Evolutionary conservation across 2,113 vertebrate genomes (phyloP).

Genomic region (Columba livia): DNA sequence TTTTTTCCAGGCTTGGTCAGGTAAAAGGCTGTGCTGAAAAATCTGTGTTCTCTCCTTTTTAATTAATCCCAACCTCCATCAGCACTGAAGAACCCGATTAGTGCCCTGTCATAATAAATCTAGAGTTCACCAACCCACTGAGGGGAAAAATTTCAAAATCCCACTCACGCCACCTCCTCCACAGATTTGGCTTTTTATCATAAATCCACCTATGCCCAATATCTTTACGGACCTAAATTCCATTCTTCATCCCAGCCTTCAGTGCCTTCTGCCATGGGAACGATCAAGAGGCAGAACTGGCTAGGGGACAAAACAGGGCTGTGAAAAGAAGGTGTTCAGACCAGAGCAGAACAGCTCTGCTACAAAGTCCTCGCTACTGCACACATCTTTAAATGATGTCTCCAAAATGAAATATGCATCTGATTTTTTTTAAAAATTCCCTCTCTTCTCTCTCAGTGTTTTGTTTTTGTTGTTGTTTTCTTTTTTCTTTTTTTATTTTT

Average conservation of each 20-base stretch:
- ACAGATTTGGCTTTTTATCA: background rate
- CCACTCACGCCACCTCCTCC: background rate
- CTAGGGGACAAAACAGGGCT: background rate
- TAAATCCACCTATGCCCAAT: background rate
- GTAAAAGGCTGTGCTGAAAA: background rate
- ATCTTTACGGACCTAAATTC: background rate
- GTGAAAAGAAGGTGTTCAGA: background rate
- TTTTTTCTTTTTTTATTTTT: background rate
- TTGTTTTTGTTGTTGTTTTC: too few species aligned
- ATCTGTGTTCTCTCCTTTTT: background rate
- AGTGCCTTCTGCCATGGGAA: background rate
- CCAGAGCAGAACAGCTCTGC: background rate
- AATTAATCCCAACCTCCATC: background rate
- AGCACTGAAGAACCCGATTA: background rate
- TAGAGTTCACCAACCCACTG: background rate
- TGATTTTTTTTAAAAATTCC: background rate
- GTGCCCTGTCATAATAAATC: background rate
- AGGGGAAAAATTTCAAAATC: background rate
- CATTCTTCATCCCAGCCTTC: background rate
- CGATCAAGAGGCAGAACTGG: background rate
- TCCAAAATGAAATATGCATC: background rate
- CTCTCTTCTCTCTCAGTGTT: too few species aligned
- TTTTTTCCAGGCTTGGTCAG: background rate
- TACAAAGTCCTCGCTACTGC: background rate
- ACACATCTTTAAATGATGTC: background rate